phyloP scores from a whole-genome alignment of 2,888 invertebrate species.

The Caenorhabditis imperialis region DNA sequence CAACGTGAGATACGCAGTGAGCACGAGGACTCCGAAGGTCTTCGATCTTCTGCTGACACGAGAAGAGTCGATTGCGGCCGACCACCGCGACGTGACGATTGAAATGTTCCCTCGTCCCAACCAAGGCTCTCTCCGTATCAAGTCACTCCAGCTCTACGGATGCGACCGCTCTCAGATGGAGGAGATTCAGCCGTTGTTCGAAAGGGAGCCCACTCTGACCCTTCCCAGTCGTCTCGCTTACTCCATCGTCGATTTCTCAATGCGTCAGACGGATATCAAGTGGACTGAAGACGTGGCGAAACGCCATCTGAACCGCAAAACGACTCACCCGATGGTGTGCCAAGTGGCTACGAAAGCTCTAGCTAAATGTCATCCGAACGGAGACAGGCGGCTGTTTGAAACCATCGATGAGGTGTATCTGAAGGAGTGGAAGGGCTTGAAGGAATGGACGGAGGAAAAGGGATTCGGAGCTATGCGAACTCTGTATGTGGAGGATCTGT shows the following conservation, averaged over 20 bases:
- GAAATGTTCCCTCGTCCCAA: conserved; percentile 13
- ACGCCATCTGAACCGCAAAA: conserved; percentile 2
- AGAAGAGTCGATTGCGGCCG: conserved; percentile 33
- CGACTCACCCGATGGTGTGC: conserved; percentile 27
- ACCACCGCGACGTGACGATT: conserved; percentile 21
- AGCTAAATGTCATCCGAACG: conserved; percentile 2
- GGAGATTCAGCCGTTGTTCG: conserved; percentile 40
- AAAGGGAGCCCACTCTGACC: conserved; percentile 23
- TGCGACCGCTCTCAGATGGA: conserved; percentile 46
- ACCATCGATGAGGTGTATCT: conserved; percentile 29
- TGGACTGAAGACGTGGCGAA: conserved; percentile 11
- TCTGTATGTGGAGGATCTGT: conserved; percentile 31
- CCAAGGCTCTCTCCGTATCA: conserved; percentile 8
- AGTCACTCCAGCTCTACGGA: conserved; percentile 24
- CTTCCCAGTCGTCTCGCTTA: conserved; percentile 21
- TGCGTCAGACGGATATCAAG: background rate
- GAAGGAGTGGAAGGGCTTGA: conserved; percentile 40
- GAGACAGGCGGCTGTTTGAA: conserved; percentile 17
- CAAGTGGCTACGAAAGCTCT: conserved; percentile 1
- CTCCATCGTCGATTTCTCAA: conserved; percentile 21
- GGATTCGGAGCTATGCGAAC: conserved; percentile 30
- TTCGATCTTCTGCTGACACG: conserved; percentile 53
- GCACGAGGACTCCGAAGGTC: conserved; percentile 10
- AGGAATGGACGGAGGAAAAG: conserved; percentile 16
- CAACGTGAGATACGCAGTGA: conserved; percentile 5